Evolutionary conservation across 2,888 invertebrate species (phyloP).

Genomic region (Aphrophora alni): DNA sequence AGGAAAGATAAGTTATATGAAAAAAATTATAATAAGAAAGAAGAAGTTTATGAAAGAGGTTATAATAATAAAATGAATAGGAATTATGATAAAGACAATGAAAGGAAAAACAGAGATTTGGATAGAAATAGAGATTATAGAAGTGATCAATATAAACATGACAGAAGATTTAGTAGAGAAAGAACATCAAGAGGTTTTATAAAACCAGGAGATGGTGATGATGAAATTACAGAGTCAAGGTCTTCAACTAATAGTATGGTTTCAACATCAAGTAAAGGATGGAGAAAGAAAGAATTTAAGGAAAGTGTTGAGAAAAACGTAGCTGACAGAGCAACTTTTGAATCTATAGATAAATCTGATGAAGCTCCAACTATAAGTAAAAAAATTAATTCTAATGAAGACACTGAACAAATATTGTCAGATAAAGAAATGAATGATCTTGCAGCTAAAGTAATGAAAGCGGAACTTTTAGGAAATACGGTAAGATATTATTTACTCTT

Average conservation of each 20-base stretch:
- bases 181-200: conserved; percentile 19
- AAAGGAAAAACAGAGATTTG: conserved; percentile 13
- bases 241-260: not conserved
- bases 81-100: conserved; percentile 30
- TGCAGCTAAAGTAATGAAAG: conserved; percentile 89
- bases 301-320: conserved; percentile 4
- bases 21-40: not conserved
- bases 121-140: conserved; percentile 24
- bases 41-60: not conserved
- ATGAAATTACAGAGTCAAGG: conserved; percentile 17
- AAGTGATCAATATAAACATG: not conserved
- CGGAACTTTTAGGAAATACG: conserved; percentile 89
- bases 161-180: no score
- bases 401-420: conserved; percentile 60
- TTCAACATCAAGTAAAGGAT: conserved; percentile 24
- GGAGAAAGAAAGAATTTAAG: conserved; percentile 31
- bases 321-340: not conserved
- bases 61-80: conserved; percentile 21
- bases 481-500: conserved; percentile 55
- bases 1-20: not conserved
- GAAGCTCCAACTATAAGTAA: not conserved
- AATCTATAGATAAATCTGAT: not conserved
- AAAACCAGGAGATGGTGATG: conserved; percentile 26
- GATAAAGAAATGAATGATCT: conserved; percentile 90
- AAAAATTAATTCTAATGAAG: not conserved